phyloP scores from a whole-genome alignment of 2,797 vertebrate species.

The Trematomus bernacchii region DNA sequence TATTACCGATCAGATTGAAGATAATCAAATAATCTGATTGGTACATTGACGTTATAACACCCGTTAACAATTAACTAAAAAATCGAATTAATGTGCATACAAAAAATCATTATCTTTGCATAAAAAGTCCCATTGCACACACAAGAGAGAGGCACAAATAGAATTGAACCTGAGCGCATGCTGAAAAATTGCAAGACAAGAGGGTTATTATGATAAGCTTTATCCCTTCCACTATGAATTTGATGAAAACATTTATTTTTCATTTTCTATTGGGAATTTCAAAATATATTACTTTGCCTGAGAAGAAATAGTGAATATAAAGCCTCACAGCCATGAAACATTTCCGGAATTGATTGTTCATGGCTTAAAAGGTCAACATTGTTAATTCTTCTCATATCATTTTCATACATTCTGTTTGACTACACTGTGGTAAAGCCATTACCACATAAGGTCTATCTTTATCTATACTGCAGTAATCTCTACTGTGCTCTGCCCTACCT shows the following conservation, averaged over 20 bases:
- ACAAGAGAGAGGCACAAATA: background rate
- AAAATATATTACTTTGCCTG: background rate
- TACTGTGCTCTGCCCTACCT: conserved; percentile 43
- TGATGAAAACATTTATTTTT: background rate
- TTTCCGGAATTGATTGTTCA: background rate
- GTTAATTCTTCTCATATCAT: background rate
- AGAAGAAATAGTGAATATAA: background rate
- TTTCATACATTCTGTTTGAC: background rate
- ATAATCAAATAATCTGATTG: background rate
- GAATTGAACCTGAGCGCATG: too few relatives aligned
- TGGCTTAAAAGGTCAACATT: background rate
- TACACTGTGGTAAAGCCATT: background rate
- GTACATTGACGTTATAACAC: background rate
- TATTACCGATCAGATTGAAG: background rate
- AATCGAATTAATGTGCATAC: background rate
- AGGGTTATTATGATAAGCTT: background rate
- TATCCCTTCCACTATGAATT: background rate
- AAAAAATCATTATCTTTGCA: background rate
- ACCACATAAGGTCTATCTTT: conserved; percentile 29
- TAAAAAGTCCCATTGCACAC: background rate
- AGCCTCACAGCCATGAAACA: background rate
- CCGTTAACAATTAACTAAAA: too few relatives aligned
- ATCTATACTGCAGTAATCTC: conserved; percentile 52
- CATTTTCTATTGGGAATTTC: background rate
- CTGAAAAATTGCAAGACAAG: background rate